Percentiles rank a stretch among this genome's conserved stretches.
Evolutionary conservation across 2,113 vertebrate genomes (phyloP).

Genomic region (Turnix velox): DNA sequence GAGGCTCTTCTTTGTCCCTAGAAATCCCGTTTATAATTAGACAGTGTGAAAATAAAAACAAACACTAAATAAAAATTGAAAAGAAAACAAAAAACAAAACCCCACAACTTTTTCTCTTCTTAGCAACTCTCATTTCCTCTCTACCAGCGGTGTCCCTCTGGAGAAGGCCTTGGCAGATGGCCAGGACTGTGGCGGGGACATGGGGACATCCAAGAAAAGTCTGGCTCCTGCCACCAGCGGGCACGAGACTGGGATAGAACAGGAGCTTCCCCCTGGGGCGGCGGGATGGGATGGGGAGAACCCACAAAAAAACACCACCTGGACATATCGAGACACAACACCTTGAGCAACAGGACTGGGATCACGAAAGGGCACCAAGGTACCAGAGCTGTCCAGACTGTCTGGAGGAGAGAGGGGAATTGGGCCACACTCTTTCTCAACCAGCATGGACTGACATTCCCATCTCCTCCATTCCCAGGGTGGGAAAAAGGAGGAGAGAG

Average conservation of each 20-base stretch:
- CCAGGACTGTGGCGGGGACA: slow-evolving; percentile 18
- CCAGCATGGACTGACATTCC: background rate
- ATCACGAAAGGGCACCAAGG: background rate
- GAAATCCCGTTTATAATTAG: slow-evolving; percentile 54
- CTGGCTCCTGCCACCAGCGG: slow-evolving; percentile 39
- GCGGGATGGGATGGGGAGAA: slow-evolving; percentile 56
- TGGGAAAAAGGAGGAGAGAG: background rate
- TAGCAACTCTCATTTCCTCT: slow-evolving; percentile 51
- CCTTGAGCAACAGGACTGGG: background rate
- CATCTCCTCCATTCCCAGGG: background rate
- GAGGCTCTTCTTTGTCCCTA: slow-evolving; percentile 45
- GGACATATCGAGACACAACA: slow-evolving; percentile 17
- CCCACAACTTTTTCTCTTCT: too few relatives aligned
- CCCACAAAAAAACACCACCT: slow-evolving; percentile 54
- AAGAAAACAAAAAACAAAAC: too few relatives aligned
- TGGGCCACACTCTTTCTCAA: background rate
- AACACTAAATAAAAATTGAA: too few relatives aligned
- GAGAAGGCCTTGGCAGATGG: background rate
- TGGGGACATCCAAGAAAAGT: slow-evolving; percentile 28
- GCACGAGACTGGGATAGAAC: background rate
- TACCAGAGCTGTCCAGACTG: slow-evolving; percentile 67
- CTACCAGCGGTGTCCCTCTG: slow-evolving; percentile 43
- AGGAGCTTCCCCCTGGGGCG: background rate
- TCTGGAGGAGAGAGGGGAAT: slow-evolving; percentile 61
- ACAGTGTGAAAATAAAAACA: slow-evolving; percentile 12